Conservation (phyloP, 2,888 invertebrate species). For the Oscheius myriophilus region DNA sequence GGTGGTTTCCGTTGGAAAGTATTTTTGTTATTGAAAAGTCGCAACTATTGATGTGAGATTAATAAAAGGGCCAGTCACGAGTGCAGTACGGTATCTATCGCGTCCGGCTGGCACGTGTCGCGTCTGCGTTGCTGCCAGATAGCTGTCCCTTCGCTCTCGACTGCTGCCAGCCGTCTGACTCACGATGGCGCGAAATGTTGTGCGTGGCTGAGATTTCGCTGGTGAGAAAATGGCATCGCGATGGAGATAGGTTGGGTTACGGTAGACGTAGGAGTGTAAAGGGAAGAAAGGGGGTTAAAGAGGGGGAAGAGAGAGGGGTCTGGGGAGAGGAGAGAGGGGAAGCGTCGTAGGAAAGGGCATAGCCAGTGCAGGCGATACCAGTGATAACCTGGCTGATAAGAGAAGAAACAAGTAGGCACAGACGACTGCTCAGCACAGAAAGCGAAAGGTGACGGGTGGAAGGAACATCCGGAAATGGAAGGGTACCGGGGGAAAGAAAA, state of each 20-base stretch:
- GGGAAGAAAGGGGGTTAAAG: too few relatives aligned
- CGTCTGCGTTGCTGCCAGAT: too few relatives aligned
- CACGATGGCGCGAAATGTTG: not conserved
- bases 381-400: constrained; percentile 17
- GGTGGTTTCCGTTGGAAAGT: too few relatives aligned
- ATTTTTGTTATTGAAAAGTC: too few relatives aligned
- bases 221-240: not conserved
- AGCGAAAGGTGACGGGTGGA: not conserved
- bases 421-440: not conserved
- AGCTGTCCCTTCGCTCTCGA: too few relatives aligned
- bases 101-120: too few relatives aligned
- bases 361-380: constrained; percentile 25
- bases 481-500: not conserved
- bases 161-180: too few relatives aligned
- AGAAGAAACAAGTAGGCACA: not conserved
- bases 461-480: not conserved
- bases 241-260: not conserved
- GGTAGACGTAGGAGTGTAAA: not conserved
- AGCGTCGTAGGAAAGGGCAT: constrained; percentile 14
- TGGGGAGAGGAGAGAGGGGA: not conserved
- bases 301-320: not conserved
- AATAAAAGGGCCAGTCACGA: too few relatives aligned
- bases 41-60: too few relatives aligned
- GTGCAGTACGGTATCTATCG: too few relatives aligned
- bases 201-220: not conserved